Evolutionary conservation across 2,797 vertebrate species (phyloP).

Genomic region (Anguilla obscura): DNA sequence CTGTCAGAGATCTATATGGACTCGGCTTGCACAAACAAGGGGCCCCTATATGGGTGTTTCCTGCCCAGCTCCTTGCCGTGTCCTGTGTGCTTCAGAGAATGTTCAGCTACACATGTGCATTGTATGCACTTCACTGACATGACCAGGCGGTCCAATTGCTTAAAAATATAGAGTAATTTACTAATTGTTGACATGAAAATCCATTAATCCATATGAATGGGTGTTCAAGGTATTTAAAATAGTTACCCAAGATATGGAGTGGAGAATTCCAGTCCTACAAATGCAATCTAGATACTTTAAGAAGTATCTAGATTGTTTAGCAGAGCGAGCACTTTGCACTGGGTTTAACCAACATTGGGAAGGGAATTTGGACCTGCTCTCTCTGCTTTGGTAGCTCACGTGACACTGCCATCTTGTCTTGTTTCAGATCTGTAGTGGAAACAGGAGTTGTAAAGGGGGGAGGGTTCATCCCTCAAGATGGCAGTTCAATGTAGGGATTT

Average conservation of each 20-base stretch:
- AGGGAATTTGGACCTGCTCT: neutral
- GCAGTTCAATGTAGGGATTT: neutral
- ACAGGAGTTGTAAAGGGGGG: neutral
- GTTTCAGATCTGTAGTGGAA: neutral
- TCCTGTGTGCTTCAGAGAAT: neutral
- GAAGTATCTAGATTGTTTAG: neutral
- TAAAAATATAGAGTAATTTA: neutral
- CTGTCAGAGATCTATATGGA: neutral
- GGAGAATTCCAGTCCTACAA: neutral
- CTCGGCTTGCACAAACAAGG: slow-evolving; percentile 13
- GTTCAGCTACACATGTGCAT: neutral
- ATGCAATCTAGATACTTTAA: neutral
- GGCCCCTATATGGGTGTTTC: slow-evolving; percentile 18
- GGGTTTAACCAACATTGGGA: neutral
- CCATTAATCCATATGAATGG: neutral
- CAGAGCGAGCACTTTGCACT: neutral
- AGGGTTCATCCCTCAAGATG: neutral
- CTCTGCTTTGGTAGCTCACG: neutral
- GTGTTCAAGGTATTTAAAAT: neutral
- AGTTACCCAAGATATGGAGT: neutral
- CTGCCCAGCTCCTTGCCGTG: neutral
- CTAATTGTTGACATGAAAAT: neutral
- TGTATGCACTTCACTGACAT: neutral
- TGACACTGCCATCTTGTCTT: neutral
- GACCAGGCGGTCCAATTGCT: neutral